Evolutionary conservation across 2,113 vertebrate genomes (phyloP).

Genomic region (Delphinus delphis): DNA sequence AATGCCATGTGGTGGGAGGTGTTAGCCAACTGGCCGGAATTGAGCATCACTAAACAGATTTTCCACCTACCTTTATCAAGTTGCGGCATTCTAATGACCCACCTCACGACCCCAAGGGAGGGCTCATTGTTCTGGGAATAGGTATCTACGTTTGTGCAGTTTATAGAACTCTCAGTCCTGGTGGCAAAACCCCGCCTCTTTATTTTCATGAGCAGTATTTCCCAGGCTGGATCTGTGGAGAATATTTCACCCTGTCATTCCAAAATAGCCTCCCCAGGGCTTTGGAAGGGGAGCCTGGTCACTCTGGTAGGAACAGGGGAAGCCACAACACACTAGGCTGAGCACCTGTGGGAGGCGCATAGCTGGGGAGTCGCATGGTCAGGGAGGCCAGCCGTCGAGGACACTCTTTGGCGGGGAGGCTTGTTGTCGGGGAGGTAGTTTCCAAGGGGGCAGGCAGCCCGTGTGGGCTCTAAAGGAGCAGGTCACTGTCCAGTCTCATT

Average conservation of each 20-base stretch:
- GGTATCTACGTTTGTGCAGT: conserved; percentile 69
- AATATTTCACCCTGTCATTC: conserved; percentile 38
- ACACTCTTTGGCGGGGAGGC: not conserved
- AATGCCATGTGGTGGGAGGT: conserved; percentile 56
- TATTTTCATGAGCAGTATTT: conserved; percentile 57
- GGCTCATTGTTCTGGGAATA: conserved; percentile 62
- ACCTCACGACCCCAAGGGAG: not conserved
- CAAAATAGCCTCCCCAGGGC: not conserved
- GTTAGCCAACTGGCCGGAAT: conserved; percentile 64
- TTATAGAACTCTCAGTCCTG: conserved; percentile 67
- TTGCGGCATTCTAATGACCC: conserved; percentile 45
- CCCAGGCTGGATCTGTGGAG: conserved; percentile 5
- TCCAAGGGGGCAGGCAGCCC: not conserved
- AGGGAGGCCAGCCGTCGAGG: not conserved
- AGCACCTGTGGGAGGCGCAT: not conserved
- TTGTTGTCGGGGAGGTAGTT: rapidly evolving
- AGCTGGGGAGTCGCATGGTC: not conserved
- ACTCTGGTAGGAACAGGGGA: not conserved
- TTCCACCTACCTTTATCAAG: conserved; percentile 54
- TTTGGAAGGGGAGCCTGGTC: not conserved
- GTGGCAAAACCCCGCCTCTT: conserved; percentile 46
- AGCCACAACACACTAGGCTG: rapidly evolving
- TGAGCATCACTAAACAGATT: conserved; percentile 58
- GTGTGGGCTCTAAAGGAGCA: not conserved
- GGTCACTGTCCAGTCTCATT: not conserved